Conservation (phyloP, 2,888 invertebrate genomes). For the Nymphalis c-album region DNA sequence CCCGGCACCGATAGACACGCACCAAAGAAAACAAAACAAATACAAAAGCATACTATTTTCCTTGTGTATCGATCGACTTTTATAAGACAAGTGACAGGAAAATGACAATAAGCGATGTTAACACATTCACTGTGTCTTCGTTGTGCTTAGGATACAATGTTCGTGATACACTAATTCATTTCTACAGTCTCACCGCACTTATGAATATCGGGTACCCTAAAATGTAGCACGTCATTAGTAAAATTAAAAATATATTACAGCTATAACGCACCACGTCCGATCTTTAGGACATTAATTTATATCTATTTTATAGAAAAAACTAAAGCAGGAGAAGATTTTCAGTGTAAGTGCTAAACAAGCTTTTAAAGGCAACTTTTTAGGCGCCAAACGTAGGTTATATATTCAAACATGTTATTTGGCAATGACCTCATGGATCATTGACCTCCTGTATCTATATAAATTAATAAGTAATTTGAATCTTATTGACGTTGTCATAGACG, state of each 20-base stretch:
- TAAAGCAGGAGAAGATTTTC: conserved; percentile 15
- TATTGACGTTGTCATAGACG: conserved; percentile 30
- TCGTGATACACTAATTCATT: conserved; percentile 75
- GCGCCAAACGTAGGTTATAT: conserved; percentile 59
- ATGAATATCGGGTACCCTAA: conserved; percentile 60
- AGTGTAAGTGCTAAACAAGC: conserved; percentile 31
- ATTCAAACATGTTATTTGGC: conserved; percentile 71
- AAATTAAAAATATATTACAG: conserved; percentile 43
- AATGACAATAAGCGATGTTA: conserved; percentile 4
- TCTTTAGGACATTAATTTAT: conserved; percentile 30
- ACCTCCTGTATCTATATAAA: conserved; percentile 47
- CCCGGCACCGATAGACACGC: conserved; percentile 46
- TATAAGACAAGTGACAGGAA: conserved; percentile 12
- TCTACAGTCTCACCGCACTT: conserved; percentile 63
- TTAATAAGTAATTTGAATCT: conserved; percentile 40
- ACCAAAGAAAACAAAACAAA: conserved; percentile 53
- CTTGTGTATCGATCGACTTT: conserved; percentile 2
- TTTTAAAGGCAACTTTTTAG: conserved; percentile 63
- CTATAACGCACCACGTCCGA: conserved; percentile 26
- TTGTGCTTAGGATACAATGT: conserved; percentile 57
- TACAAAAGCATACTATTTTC: conserved; percentile 53
- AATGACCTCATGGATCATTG: conserved; percentile 75
- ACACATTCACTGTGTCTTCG: conserved; percentile 14
- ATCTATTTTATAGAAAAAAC: conserved; percentile 27
- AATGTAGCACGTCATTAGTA: conserved; percentile 57